A percentile compares a stretch with the other conserved stretches of the same genome.
phyloP scores from a whole-genome alignment of 2,888 invertebrate species.

The Cephus pygmeus region DNA sequence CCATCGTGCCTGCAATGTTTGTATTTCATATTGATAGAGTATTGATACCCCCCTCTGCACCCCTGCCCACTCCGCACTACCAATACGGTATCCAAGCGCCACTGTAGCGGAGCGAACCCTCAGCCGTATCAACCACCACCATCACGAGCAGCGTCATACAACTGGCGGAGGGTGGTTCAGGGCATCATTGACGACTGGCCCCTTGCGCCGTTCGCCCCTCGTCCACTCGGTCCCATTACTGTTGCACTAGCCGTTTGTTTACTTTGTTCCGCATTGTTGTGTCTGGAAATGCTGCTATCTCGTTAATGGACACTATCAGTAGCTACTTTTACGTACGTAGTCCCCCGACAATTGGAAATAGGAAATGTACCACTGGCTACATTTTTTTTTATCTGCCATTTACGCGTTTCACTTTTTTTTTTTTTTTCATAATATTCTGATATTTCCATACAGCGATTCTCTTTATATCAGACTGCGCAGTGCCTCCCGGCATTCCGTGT shows the following conservation, averaged over 20 bases:
- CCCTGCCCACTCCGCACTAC: conserved; percentile 12
- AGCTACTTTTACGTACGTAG: not conserved
- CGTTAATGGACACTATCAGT: conserved; percentile 44
- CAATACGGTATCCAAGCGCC: not conserved
- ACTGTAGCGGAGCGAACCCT: not conserved
- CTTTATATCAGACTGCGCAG: not conserved
- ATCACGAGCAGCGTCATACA: not conserved
- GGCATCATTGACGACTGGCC: conserved; percentile 15
- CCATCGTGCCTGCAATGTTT: conserved; percentile 53
- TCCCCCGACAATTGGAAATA: not conserved
- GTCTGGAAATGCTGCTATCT: conserved; percentile 32
- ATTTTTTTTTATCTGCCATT: not conserved
- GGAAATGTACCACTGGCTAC: not conserved
- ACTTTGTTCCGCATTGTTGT: conserved; percentile 60
- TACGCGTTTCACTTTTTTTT: not conserved
- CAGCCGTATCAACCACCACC: not conserved
- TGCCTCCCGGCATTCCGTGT: not conserved
- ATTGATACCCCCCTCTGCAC: conserved; percentile 54
- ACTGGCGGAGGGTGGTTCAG: not conserved
- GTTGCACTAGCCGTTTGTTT: conserved; percentile 52
- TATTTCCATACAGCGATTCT: not conserved
- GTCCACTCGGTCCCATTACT: conserved; percentile 28
- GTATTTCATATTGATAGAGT: conserved; percentile 66
- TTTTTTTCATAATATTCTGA: not conserved
- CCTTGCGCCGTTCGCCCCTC: conserved; percentile 9